Percentiles rank a stretch among this genome's conserved stretches.
phyloP scores from a whole-genome alignment of 1,140 invertebrate genomes.

The Drosophila nigrodunni region DNA sequence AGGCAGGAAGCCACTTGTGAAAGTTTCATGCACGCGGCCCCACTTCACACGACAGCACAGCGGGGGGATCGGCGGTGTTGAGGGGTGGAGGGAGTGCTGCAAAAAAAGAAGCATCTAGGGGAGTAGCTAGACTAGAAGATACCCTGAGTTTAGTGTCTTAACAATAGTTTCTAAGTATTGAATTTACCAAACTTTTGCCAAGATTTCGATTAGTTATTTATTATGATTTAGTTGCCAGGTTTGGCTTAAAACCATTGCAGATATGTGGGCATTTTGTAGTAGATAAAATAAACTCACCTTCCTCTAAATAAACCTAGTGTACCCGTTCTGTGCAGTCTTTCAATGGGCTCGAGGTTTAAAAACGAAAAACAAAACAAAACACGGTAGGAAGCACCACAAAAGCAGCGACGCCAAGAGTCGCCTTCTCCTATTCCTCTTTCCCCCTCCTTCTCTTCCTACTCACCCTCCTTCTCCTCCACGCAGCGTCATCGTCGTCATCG shows the following conservation, averaged over 20 bases:
- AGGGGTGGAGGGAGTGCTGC: not conserved
- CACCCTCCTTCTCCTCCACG: not conserved
- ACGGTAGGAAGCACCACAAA: slow-evolving; percentile 53
- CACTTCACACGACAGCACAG: slow-evolving; percentile 76
- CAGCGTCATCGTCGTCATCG: not conserved
- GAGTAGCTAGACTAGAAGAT: too few species aligned
- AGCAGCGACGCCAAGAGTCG: slow-evolving; percentile 43
- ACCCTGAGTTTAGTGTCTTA: too few species aligned
- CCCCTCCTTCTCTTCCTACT: too few species aligned
- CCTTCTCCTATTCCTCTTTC: not conserved
- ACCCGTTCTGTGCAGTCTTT: too few species aligned
- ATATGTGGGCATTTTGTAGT: too few species aligned
- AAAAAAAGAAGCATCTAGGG: not conserved
- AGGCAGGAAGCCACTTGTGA: slow-evolving; percentile 81
- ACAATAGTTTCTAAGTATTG: too few species aligned
- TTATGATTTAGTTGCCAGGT: too few species aligned
- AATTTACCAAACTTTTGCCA: too few species aligned
- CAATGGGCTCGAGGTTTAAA: not conserved
- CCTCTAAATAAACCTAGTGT: too few species aligned
- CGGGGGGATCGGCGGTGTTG: not conserved
- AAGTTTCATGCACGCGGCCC: slow-evolving; percentile 81
- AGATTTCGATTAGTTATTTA: too few species aligned
- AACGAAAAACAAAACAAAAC: slow-evolving; percentile 49
- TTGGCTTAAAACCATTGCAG: too few species aligned
- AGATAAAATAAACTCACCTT: too few species aligned